Evolutionary conservation across 1,140 invertebrate species (phyloP), one percentile per base, ranked within the genome.

Genomic region (Drosophila sp.): DNA sequence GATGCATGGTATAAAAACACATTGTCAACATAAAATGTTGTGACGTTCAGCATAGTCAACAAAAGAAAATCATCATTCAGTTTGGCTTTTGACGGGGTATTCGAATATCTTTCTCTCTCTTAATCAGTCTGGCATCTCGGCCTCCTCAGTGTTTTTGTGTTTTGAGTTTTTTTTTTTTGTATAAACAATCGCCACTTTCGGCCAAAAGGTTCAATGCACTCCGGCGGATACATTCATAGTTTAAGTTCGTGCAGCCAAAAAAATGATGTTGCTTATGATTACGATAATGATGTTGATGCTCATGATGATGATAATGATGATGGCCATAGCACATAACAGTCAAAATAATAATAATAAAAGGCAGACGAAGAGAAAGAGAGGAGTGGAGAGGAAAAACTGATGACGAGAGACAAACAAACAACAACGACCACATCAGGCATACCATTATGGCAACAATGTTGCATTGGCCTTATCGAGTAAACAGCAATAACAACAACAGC

Each of bases 101-200:
- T 58, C n/a, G 17, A 1, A 58, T 58, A 32, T 58, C 44, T 50
- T 7, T 50, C 2, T 47, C 44, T 47, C 6, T 27, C 38, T 73
- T 27, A 57, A 29, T 60, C 66, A 17, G 66, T 62, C 17, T 68
- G 54, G 35, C n/a, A 29, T 30, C 32, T 41, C 38, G 27, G 17
- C 44, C 30, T 58, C 55, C 38, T 57, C 56, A 40, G 10, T 6
- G 33, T 11, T 38, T 38, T 38, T 41, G 50, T 40, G 27, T 41
- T 35, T 61, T 41, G 71, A 58, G 68, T 72, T 57, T 32, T 40
- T 40, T 40, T 74, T 54, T 32, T 27, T 29, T 58, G 56, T 58
- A 38, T 40, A 57, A 66, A 85, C 82, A 85, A 81, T 85, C 81
- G 44, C 44, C 44, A 86, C 82, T 85, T 85, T 85, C 70, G 69